A percentile compares a stretch with the other conserved stretches of the same genome.
Evolutionary conservation across 2,888 invertebrate species (phyloP).

Genomic region (Tinea semifulvella): DNA sequence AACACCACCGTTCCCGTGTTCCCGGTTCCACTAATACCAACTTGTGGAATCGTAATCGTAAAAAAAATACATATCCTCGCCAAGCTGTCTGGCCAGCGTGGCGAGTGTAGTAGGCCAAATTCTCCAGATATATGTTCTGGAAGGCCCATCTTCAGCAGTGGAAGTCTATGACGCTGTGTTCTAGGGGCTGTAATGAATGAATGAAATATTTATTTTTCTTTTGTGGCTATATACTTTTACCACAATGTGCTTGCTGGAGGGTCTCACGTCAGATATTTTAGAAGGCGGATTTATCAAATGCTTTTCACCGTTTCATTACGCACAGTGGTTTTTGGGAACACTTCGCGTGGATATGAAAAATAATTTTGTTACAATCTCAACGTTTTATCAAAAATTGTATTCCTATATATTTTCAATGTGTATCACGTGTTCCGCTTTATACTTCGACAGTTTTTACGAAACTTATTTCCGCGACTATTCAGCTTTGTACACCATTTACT

Average conservation of each 20-base stretch:
- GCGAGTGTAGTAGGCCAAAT: too few species aligned
- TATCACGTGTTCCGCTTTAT: constrained; percentile 21
- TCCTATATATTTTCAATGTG: constrained; percentile 23
- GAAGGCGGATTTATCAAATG: constrained; percentile 25
- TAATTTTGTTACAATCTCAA: constrained; percentile 19
- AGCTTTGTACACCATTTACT: constrained; percentile 14
- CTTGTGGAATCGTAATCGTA: too few species aligned
- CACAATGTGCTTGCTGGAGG: constrained; percentile 6
- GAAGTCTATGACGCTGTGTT: too few species aligned
- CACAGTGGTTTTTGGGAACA: constrained; percentile 25
- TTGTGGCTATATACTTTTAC: not conserved
- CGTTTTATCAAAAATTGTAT: constrained; percentile 24
- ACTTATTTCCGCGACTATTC: constrained; percentile 16
- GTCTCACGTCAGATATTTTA: constrained; percentile 18
- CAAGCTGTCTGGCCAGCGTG: too few species aligned
- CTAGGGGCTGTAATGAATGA: too few species aligned
- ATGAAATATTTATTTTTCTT: too few species aligned
- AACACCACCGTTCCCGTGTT: too few species aligned
- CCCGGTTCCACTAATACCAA: too few species aligned
- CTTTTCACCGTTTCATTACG: constrained; percentile 23
- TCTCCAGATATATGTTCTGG: too few species aligned
- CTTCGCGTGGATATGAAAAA: constrained; percentile 24
- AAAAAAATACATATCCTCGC: too few species aligned
- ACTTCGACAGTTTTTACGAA: constrained; percentile 21
- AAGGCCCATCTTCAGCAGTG: too few species aligned